Conservation (phyloP, 2,113 vertebrate species). For the Anthoscopus minutus region DNA sequence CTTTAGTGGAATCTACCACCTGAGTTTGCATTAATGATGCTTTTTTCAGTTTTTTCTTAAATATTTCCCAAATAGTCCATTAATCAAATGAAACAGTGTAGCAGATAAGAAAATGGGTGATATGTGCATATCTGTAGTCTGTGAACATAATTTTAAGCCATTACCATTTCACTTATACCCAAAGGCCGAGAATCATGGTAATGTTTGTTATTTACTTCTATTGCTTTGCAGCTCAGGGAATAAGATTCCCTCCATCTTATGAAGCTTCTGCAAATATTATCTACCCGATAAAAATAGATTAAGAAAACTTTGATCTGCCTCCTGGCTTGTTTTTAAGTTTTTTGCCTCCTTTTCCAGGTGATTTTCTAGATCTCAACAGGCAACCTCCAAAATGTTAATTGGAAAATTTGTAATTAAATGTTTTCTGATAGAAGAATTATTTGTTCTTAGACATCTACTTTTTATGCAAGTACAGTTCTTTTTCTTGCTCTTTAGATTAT, state of each 20-base stretch:
- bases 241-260: not conserved
- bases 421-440: not conserved
- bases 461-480: not conserved
- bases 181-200: not conserved
- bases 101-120: not conserved
- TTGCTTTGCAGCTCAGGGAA: not conserved
- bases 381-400: not conserved
- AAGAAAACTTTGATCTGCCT: not conserved
- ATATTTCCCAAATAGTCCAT: not conserved
- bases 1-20: not conserved
- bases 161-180: not conserved
- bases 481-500: not conserved
- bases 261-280: not conserved
- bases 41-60: not conserved
- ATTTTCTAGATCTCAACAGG: not conserved
- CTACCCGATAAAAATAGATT: not conserved
- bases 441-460: not conserved
- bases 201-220: not conserved
- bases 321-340: not conserved
- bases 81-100: not conserved
- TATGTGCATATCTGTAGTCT: not conserved
- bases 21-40: not conserved
- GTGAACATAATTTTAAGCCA: not conserved
- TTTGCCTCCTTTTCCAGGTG: not conserved
- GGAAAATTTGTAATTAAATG: not conserved